Percentiles rank a stretch among this genome's conserved stretches.
Evolutionary conservation across 2,113 vertebrate species (phyloP).

Genomic region (Hemichromis elongatus): DNA sequence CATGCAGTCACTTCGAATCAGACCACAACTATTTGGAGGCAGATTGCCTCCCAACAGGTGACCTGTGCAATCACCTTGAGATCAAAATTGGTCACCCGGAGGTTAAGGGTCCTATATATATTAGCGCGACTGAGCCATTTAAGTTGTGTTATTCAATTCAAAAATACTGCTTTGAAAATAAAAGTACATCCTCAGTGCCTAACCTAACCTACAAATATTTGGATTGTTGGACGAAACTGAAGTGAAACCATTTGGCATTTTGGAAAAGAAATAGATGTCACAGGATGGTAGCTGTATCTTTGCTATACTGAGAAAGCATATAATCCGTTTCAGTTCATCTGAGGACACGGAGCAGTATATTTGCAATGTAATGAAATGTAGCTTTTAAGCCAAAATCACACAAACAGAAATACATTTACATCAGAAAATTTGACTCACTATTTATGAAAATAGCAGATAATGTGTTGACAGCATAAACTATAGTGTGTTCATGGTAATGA

Average conservation of each 20-base stretch:
- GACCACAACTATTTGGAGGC: neutral
- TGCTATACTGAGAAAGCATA: neutral
- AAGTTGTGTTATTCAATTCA: neutral
- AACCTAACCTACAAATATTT: neutral
- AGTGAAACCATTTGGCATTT: neutral
- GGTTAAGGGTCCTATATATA: neutral
- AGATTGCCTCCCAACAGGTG: neutral
- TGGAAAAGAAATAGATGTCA: neutral
- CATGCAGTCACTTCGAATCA: neutral
- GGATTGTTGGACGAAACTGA: neutral
- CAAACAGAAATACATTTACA: neutral
- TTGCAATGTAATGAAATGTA: neutral
- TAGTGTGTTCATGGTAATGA: neutral
- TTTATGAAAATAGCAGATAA: neutral
- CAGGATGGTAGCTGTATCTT: neutral
- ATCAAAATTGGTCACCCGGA: neutral
- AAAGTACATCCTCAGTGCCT: neutral
- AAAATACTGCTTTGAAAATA: neutral
- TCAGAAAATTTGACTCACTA: neutral
- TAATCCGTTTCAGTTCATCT: neutral
- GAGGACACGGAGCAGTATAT: neutral
- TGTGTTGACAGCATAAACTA: neutral
- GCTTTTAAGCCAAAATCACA: neutral
- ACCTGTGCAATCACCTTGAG: neutral
- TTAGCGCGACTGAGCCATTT: neutral